Evolutionary conservation across 2,797 vertebrate genomes (phyloP), one percentile per base, ranked within the genome.

Genomic region (Tamandua tetradactyla): DNA sequence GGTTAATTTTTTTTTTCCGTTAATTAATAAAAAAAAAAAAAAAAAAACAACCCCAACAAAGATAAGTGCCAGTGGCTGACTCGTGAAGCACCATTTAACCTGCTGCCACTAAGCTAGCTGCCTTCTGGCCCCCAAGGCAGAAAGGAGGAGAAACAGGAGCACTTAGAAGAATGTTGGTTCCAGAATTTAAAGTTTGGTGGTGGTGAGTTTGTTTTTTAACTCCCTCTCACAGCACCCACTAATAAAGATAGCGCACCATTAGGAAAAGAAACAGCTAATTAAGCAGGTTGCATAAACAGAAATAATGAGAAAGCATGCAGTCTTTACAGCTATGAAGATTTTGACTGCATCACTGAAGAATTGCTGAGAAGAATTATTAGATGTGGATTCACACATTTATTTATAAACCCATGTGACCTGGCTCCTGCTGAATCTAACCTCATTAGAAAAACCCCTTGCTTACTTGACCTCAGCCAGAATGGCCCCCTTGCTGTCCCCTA

Each of bases 221-320:
- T 27, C 6, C 27, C 64, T 89, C 40, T 74, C 49, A 20, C 75
- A 87, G 49, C 37, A 72, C 20, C 27, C 59, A 64, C 37, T 68
- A 71, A 78, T 25, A 62, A 85, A 94, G 37, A 52, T 17, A 49
- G 15, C 82, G 27, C 35, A 44, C 52, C 37, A 40, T 62, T 37
- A 88, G 49, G 47, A 86, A 80, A 42, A 74, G 40, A 89, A 86
- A 62, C 35, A 71, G 68, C 49, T 82, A 72, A 88, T 84, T 75
- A 61, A 94, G 35, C 18, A 83, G 18, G n/a, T 49, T 49, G n/a
- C 12, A 88, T 13, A 91, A 81, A 84, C 62, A 85, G 75, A 89
- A 85, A 49, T 71, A 59, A 87, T 61, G 49, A 86, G 52, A 81
- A 91, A 22, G 23, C n/a, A 80, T 87, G 80, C 37, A 44, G 13